Evolutionary conservation across 2,888 invertebrate species (phyloP), one percentile per base, ranked within the genome.

Genomic region (Hydrotaea diabolus): DNA sequence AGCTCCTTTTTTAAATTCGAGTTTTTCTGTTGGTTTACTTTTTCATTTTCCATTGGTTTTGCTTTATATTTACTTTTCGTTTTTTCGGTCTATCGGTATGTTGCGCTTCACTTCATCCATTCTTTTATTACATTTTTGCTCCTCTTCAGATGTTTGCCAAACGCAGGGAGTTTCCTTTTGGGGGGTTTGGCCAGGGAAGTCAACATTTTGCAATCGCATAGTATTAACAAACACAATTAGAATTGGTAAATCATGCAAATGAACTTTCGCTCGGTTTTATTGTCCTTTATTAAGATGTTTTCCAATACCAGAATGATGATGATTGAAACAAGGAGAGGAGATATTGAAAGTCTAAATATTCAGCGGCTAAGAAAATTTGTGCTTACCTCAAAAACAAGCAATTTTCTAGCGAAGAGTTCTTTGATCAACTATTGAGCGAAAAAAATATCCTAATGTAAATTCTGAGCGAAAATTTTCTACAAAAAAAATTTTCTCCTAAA

Each of bases 141-240:
- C 62, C 26, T 79, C 62, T 79, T 59, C 57, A 59, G 72, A 62
- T 62, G 26, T 46, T 43, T 73, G 77, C 71, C 74, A 74, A 74
- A 74, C 43, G 46, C 36, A 21, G 43, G 80, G 59, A 76, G 66
- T 72, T 71, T 75, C 71, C 72, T 78, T 53, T 21, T 2, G 62
- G 31, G 62, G 39, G 39, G 23, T n/a, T n/a, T n/a, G n/a, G n/a
- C n/a, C 21, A 21, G 31, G 43, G 66, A 19, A 55, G 39, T 75
- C 11, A 53, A 59, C 64, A 39, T 78, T 85, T 77, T 81, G 77
- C 80, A 82, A 83, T 86, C 86, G 87, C 87, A 87, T 88, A 86
- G 86, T 87, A 85, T 87, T 88, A 86, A 86, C 87, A 87, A 88
- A 88, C 87, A 88, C 85, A 88, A 89, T 89, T 89, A 88, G 89